Evolutionary conservation across 2,888 invertebrate genomes (phyloP), one percentile per base, ranked within the genome.

Genomic region (Zygothrica quintamaculata): DNA sequence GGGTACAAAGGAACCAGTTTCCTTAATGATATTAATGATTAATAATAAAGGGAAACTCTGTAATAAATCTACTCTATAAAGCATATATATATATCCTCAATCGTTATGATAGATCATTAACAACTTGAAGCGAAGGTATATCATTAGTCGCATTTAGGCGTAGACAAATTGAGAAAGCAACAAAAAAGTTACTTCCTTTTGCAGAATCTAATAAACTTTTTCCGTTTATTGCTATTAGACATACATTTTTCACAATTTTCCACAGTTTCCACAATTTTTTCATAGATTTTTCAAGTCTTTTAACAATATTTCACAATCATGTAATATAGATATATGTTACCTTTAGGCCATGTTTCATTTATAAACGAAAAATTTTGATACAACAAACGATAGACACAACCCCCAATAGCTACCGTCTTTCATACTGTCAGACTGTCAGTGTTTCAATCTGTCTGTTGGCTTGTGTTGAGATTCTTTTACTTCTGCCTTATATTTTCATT

Each of bases 401-500:
- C n/a, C n/a, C n/a, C n/a, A n/a, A n/a, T n/a, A n/a, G n/a, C n/a
- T n/a, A n/a, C n/a, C n/a, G 34, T 44, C 69, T 68, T 58, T 48
- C 72, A 11, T 33, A 1, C 57, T 51, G 40, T 37, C 56, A 15
- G 2, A 3, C 25, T 22, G 22, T 42, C 40, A 22, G 36, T 46
- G 65, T 65, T 61, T 48, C 72, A n/a, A 26, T 1, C 58, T 52
- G 37, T 40, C 46, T 62, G 70, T 67, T 69, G 48, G 40, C n/a
- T 51, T 39, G 53, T 72, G 77, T 74, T 62, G 77, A 82, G 78
- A 79, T 77, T 80, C n/a, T n/a, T n/a, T n/a, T n/a, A n/a, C n/a
- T n/a, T n/a, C n/a, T n/a, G n/a, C n/a, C n/a, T n/a, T n/a, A n/a
- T n/a, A n/a, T n/a, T n/a, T n/a, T n/a, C n/a, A n/a, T n/a, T n/a